Base-by-base conservation (phyloP, 1,140 invertebrate species). In the Brachionus angularis region DNA sequence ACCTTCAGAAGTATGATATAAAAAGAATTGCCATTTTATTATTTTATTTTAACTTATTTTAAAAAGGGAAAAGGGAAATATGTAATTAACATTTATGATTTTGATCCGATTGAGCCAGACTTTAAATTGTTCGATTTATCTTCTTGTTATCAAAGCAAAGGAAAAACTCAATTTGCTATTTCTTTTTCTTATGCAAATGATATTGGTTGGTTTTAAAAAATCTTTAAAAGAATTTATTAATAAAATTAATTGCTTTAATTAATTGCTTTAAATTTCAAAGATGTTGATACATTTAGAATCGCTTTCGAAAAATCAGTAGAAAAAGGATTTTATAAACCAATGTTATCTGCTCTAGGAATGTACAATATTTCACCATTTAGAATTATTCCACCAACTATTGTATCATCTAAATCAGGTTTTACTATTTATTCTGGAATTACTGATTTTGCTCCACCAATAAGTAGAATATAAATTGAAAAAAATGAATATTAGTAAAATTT, bases 381-480 rank as follows among this genome's bases (percentile, higher is more conserved):
- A 33, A 67, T 67, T 36, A 50, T 67, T 29, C 62, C 62, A 7
- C 62, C 62, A 33, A 29, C 7, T 10, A 27, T 67, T 18, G 23
- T n/a, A 23, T 8, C 42, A 50, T 46, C 42, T 18, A 46, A 46
- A 5, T 21, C 10, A 33, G 29, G 47, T 29, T 67, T 67, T 27
- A n/a, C 18, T 21, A 67, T 67, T 67, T 67, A 67, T n/a, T 34
- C 62, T 31, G 62, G 62, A 5, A 3, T 67, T 18, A 46, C 47
- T 27, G 25, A 31, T 23, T 50, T 21, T 33, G 62, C 47, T 18
- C 42, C 42, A 2, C 42, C 62, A 50, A 67, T 67, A 3, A 67
- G 62, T 67, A 67, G 2, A 33, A 21, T 8, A 27, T 8, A 52
- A 10, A 8, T 31, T 31, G 4, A 49, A 18, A 27, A 27, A 18